Evolutionary conservation across 2,113 vertebrate species (phyloP).

Genomic region (Platysteira castanea): DNA sequence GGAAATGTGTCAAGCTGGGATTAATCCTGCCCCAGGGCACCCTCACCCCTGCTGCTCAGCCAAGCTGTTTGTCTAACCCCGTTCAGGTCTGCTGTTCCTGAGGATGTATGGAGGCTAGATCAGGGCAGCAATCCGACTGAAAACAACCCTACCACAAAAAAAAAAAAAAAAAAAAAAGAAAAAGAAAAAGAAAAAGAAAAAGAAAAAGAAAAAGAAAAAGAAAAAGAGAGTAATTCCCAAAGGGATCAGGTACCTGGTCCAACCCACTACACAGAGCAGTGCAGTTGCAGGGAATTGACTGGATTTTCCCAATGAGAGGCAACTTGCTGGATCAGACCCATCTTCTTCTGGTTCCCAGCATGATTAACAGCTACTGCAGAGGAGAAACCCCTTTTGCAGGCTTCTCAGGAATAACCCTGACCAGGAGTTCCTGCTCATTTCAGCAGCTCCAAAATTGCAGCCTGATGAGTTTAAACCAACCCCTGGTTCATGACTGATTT

Average conservation of each 20-base stretch:
- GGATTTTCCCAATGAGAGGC: neutral
- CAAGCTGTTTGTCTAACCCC: constrained; percentile 51
- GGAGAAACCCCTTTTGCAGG: neutral
- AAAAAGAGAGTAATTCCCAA: neutral
- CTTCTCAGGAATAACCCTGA: neutral
- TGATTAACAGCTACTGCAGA: neutral
- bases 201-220: too few relatives aligned
- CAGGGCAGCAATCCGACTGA: neutral
- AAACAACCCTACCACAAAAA: neutral
- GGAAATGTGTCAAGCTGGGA: constrained; percentile 12
- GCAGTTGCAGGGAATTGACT: neutral
- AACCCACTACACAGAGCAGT: fast-evolving
- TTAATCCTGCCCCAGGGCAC: neutral
- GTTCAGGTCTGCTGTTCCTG: neutral
- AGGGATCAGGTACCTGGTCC: neutral
- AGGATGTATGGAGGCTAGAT: neutral
- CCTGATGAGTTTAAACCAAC: neutral
- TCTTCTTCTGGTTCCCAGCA: neutral
- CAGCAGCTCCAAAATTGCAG: neutral
- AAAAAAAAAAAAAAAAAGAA: neutral
- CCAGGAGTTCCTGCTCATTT: neutral
- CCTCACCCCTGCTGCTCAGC: neutral
- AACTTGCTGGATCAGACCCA: neutral
- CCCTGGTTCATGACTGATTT: neutral
- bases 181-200: neutral